Base-by-base conservation (phyloP, 1,140 invertebrate genomes). In the Notospermus geniculatus region DNA sequence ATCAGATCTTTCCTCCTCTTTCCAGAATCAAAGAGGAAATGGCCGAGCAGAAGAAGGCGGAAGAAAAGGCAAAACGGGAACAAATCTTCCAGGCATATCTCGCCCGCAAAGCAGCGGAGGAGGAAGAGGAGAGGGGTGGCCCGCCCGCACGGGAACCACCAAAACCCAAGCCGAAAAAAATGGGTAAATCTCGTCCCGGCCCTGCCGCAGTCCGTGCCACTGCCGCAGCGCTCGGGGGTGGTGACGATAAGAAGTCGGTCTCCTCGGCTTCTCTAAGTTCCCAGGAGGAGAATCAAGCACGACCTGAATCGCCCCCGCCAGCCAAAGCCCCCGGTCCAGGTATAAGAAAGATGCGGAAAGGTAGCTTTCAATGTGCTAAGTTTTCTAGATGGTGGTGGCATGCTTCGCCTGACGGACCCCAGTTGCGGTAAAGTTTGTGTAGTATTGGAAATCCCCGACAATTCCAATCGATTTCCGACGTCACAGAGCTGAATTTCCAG, bases 31-130 rank as follows among this genome's bases (percentile, higher is more conserved):
- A 93, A 78, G 88, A 89, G 67, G 95, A 98, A 72, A 88, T 93
- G 69, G 88, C 89, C 69, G 84, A 87, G 43, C 85, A 88, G 54
- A 93, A 95, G 75, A 95, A 94, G 79, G 90, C 93, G 67, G 93
- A 97, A 75, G 94, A 97, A 77, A 88, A 89, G 73, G 85, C 88
- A 36, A 85, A 92, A 69, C 83, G 95, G 62, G 89, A 93, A 64
- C 85, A 86, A 62, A 98, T 98, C 78, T 86, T 97, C 66, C 92
- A 96, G 77, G 90, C 95, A 77, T 93, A 98, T 83, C 92, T 94
- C 82, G 85, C 96, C 68, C 93, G 96, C 74, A 98, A 98, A 82
- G 90, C 91, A 45, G 88, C 91, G 58, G 91, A 95, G 80, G 92
- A 95, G 17, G 67, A 68, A 22, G 64, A 66, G 13, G 69, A 71